phyloP scores from a whole-genome alignment of 1,140 invertebrate genomes.

The Zaprionus lachaisei region DNA sequence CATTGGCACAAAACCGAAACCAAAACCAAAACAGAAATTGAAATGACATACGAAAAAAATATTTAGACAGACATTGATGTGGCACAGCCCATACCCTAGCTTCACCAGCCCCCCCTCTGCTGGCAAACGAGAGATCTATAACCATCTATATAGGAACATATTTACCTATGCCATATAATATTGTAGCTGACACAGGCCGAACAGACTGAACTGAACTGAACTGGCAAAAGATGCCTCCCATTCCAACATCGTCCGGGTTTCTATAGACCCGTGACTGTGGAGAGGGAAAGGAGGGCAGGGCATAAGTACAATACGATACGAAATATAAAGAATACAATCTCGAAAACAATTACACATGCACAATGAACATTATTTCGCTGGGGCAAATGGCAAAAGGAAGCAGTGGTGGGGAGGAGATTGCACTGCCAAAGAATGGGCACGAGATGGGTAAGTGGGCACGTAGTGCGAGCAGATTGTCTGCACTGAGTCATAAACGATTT shows the following conservation, averaged over 20 bases:
- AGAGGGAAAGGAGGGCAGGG: not conserved
- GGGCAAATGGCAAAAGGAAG: conserved; percentile 9
- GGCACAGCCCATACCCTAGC: not conserved
- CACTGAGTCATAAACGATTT: conserved; percentile 71
- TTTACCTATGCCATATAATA: conserved; percentile 24
- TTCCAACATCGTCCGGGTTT: not conserved
- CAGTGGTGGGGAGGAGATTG: not conserved
- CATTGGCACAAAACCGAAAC: conserved; percentile 24
- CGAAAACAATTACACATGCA: conserved; percentile 73
- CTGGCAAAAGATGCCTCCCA: conserved; percentile 13
- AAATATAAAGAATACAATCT: conserved; percentile 43
- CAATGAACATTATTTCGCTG: conserved; percentile 66
- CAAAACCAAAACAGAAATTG: conserved; percentile 36
- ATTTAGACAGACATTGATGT: conserved; percentile 45
- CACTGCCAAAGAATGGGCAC: conserved; percentile 18
- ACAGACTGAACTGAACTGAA: not conserved
- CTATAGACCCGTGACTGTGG: not conserved
- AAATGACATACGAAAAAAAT: conserved; percentile 44
- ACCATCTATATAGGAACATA: conserved; percentile 29
- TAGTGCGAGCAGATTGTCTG: conserved; percentile 36
- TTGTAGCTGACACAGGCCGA: conserved; percentile 38
- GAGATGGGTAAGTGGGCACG: conserved; percentile 25
- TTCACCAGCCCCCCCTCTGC: not conserved
- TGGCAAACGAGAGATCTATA: conserved; percentile 37
- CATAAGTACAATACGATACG: conserved; percentile 12